phyloP scores from a whole-genome alignment of 1,140 invertebrate genomes.

The Heliconius nattereri region DNA sequence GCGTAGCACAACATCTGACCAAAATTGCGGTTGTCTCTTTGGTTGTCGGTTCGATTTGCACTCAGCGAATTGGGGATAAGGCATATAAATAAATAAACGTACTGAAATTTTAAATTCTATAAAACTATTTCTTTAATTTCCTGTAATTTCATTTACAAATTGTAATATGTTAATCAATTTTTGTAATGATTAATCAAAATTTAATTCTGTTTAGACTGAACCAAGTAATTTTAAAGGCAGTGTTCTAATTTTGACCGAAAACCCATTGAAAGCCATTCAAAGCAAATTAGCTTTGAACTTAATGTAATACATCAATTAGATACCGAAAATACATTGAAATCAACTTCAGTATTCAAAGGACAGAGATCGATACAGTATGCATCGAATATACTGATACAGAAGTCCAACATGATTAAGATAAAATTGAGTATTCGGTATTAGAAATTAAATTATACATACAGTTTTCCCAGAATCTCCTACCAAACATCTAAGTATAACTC shows the following conservation, averaged over 20 bases:
- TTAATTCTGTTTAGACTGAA: neutral
- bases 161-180: neutral
- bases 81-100: too few species aligned
- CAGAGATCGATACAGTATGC: neutral
- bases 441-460: too few species aligned
- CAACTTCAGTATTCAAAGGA: neutral
- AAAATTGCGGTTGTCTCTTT: too few species aligned
- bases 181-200: neutral
- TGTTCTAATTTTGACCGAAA: neutral
- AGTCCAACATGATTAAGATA: neutral
- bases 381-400: neutral
- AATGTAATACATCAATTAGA: conserved; percentile 1
- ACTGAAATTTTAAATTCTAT: too few species aligned
- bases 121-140: too few species aligned
- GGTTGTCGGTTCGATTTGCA: too few species aligned
- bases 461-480: too few species aligned
- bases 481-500: too few species aligned
- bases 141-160: neutral
- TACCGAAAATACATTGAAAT: neutral
- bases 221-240: neutral
- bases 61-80: too few species aligned
- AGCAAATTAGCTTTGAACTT: neutral
- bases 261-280: neutral
- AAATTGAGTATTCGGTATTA: too few species aligned
- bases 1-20: too few species aligned